phyloP scores from a whole-genome alignment of 2,797 vertebrate species.

The Adelosebastes latens region DNA sequence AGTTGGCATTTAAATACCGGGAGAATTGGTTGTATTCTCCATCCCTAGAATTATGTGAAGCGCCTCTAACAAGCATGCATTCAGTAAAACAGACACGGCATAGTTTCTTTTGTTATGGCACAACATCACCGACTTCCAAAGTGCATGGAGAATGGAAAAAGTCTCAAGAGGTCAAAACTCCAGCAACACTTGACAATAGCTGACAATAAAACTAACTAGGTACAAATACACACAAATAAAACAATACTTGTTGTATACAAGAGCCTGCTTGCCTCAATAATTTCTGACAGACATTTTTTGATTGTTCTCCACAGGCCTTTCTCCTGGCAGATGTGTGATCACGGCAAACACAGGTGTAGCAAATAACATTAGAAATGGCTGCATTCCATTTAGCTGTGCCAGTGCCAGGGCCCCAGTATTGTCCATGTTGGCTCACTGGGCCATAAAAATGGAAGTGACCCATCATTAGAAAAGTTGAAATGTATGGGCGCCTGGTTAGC shows the following conservation, averaged over 20 bases:
- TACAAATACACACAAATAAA: background rate
- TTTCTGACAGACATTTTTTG: background rate
- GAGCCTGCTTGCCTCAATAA: background rate
- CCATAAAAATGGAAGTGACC: conserved; percentile 5
- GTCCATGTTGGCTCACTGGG: background rate
- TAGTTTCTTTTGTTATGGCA: background rate
- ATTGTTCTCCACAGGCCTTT: background rate
- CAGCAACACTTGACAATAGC: background rate
- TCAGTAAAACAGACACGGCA: background rate
- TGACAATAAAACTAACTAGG: background rate
- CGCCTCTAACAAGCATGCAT: background rate
- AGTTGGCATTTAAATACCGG: background rate
- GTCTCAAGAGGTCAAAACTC: background rate
- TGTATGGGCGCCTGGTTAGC: too few relatives aligned
- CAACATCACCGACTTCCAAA: background rate
- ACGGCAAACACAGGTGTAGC: conserved; percentile 16
- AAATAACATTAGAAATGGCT: conserved; percentile 27
- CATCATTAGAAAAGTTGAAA: conserved; percentile 11
- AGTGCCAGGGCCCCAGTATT: background rate
- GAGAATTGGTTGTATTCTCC: background rate
- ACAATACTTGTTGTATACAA: background rate
- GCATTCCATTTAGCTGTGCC: conserved; percentile 18
- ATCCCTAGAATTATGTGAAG: background rate
- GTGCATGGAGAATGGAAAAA: background rate
- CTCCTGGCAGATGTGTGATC: conserved; percentile 6